A percentile compares a stretch with the other conserved stretches of the same genome.
Conservation (phyloP, 2,888 invertebrate genomes). For the Microctonus hyperodae region DNA sequence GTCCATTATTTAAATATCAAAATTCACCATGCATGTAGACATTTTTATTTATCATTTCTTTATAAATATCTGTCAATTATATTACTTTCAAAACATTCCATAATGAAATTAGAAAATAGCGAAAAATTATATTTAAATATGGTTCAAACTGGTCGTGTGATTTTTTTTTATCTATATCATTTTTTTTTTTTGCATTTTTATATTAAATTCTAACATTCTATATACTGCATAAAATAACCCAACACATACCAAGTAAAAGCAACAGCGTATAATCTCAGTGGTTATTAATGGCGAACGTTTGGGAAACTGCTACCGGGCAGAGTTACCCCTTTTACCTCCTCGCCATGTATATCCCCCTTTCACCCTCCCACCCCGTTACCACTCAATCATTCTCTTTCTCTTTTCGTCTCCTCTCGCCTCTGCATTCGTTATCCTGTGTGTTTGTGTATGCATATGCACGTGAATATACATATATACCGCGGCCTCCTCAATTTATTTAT, state of each 20-base stretch:
- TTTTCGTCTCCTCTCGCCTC: conserved; percentile 27
- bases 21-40: no score
- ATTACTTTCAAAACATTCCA: neutral
- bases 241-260: conserved; percentile 35
- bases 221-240: conserved; percentile 1
- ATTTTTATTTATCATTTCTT: no score
- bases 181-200: neutral
- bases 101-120: neutral
- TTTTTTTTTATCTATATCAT: conserved; percentile 29
- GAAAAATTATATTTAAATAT: conserved; percentile 55
- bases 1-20: no score
- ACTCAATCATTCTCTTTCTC: conserved; percentile 43
- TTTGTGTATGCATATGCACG: neutral
- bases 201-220: neutral
- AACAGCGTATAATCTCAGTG: conserved; percentile 61
- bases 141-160: conserved; percentile 44
- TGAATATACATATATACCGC: neutral
- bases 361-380: conserved; percentile 34
- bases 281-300: conserved; percentile 63
- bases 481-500: conserved; percentile 32
- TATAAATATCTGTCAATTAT: no score
- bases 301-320: conserved; percentile 63
- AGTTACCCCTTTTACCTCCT: conserved; percentile 41
- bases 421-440: conserved; percentile 18
- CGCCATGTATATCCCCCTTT: no score